A percentile compares a stretch with the other conserved stretches of the same genome.
phyloP scores from a whole-genome alignment of 2,888 invertebrate genomes.

The Heteromyza rotundicornis region DNA sequence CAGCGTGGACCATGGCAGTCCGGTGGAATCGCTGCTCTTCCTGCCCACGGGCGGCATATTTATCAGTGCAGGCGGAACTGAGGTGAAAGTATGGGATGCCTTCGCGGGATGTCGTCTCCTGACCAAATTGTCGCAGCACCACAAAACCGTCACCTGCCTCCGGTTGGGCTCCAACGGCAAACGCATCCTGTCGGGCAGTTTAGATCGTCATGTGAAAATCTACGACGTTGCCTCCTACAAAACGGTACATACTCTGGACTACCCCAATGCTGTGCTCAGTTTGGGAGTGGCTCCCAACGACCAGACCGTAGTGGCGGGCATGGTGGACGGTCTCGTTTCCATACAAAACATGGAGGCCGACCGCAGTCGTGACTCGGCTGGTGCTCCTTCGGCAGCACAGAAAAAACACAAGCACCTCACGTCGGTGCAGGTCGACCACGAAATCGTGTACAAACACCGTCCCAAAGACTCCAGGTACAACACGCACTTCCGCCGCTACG shows the following conservation, averaged over 20 bases:
- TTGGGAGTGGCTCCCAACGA: conserved; percentile 79
- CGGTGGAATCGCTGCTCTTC: conserved; percentile 87
- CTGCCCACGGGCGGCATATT: conserved; percentile 90
- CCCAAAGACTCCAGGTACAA: conserved; percentile 66
- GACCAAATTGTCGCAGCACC: conserved; percentile 87
- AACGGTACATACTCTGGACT: conserved; percentile 86
- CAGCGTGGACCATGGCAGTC: conserved; percentile 84
- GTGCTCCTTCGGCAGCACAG: conserved; percentile 31
- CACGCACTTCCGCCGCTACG: conserved; percentile 75
- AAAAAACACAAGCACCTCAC: conserved; percentile 38
- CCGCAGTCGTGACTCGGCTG: conserved; percentile 51
- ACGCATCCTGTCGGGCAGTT: conserved; percentile 84
- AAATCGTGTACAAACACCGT: conserved; percentile 62
- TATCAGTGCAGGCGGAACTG: conserved; percentile 89
- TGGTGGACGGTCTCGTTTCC: conserved; percentile 91
- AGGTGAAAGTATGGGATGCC: conserved; percentile 92
- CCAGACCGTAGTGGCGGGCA: conserved; percentile 86
- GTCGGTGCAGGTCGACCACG: conserved; percentile 64
- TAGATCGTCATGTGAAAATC: conserved; percentile 93
- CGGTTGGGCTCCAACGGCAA: conserved; percentile 81
- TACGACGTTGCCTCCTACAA: conserved; percentile 87
- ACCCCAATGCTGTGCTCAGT: conserved; percentile 89
- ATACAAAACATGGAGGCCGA: conserved; percentile 77
- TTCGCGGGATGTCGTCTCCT: conserved; percentile 85
- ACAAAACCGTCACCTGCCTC: conserved; percentile 92